Percentiles rank a stretch among this genome's conserved stretches.
These are phyloP conservation scores for Neodiprion pinetum DNA, from an alignment of 1,140 invertebrate genomes.

Conservation along the genomic window DNA sequence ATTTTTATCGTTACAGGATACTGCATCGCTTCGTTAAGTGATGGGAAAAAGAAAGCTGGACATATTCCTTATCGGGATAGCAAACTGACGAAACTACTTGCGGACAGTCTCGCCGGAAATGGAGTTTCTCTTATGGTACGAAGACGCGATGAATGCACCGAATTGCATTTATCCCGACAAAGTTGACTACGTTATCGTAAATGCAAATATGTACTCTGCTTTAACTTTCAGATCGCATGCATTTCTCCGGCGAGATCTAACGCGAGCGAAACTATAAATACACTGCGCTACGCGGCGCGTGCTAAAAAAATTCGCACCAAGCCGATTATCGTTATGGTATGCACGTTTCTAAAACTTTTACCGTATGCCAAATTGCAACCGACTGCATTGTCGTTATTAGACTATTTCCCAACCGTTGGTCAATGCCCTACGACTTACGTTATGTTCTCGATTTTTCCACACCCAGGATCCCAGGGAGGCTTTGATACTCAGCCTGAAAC, in stretches of 20 bases:
- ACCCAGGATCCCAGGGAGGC: constrained; percentile 89
- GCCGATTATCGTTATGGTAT: constrained; percentile 91
- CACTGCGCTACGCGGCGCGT: constrained; percentile 85
- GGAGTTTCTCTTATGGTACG: constrained; percentile 91
- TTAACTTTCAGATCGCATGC: constrained; percentile 82
- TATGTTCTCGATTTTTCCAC: constrained; percentile 11
- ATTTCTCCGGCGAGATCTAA: constrained; percentile 88
- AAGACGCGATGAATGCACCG: neutral
- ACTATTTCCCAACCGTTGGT: too few species aligned
- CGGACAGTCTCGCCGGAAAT: constrained; percentile 93
- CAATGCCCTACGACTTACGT: neutral
- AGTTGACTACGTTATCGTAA: neutral
- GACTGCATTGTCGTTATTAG: too few species aligned
- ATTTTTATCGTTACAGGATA: constrained; percentile 71
- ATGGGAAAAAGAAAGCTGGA: constrained; percentile 78
- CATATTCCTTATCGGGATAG: constrained; percentile 95
- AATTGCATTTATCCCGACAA: constrained; percentile 1
- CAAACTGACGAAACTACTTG: constrained; percentile 90
- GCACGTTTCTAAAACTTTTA: constrained; percentile 29
- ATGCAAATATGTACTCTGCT: constrained; percentile 17
- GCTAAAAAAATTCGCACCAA: constrained; percentile 90
- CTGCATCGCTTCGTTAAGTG: constrained; percentile 90
- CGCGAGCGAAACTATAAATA: constrained; percentile 89
- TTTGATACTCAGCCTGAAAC: constrained; percentile 86
- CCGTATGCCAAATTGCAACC: too few species aligned